Base-by-base conservation (phyloP, 2,797 vertebrate genomes). In the Florisuga fusca region DNA sequence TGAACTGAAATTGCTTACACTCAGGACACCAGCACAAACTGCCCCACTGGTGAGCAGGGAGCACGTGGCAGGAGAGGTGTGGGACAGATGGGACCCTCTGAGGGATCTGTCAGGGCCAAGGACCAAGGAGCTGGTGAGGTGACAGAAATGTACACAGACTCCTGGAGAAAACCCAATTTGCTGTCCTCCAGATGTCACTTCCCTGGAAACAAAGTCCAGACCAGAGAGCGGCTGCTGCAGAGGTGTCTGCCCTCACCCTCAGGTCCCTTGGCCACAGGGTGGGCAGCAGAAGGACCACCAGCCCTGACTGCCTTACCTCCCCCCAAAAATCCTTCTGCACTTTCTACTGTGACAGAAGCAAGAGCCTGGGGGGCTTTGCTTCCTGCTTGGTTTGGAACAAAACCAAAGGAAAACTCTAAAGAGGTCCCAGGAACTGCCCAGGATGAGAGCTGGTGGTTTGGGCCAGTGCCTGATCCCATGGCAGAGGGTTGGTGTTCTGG, bases 201-300 rank as follows among this genome's bases (percentile, higher is more conserved):
- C 59, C 29, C 77, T 48, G 71, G 55, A 71, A 74, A 68, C 53
- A 38, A 87, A 23, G 71, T 15, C 72, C 78, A 74, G 81, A 51
- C 6, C 9, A 21, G 90, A 94, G 95, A 96, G 92, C 19, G 84
- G 95, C 95, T 97, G 96, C 95, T 97, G 95, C 96, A 96, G 94
- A 95, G 89, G n/a, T 8, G 12, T n/a, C 57, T 55, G 33, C 46
- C 11, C 29, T 53, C 87, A 59, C 41, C 5, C 2, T 14, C 61
- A 26, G 38, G 43, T 46, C 43, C 9, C 20, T 0, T 1, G 41
- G 74, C 74, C 77, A 77, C 77, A 20, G 21, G 0, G 0, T 0
- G 41, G 69, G 21, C 71, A 68, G 46, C 62, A 61, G 27, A 53
- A 12, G 36, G 15, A 66, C 64, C 33, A 23, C 31, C 22, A 64